Evolutionary conservation across 2,797 vertebrate species (phyloP), one percentile per base, ranked within the genome.

Genomic region (Hypotaenidia okinawae): DNA sequence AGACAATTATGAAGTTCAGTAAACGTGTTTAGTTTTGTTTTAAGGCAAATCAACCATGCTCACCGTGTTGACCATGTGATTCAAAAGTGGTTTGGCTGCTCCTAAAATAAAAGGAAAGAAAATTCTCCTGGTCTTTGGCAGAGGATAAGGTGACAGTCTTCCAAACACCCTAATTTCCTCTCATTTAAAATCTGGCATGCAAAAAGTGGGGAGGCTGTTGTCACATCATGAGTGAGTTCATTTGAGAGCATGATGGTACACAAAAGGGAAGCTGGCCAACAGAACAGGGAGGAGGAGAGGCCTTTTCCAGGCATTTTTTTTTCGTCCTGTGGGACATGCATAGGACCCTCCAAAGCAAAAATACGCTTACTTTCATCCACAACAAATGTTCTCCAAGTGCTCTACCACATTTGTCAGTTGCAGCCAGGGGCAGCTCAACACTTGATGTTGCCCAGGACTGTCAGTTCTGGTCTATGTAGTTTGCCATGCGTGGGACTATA

Each of bases 101-200:
- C 84, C 72, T 45, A 10, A 92, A 81, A 81, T 61, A 74, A 83
- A 58, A 58, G 32, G 41, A 87, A 92, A 95, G 85, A 97, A 97
- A 96, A 92, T 95, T 92, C 84, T 97, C 78, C 87, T 85, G 74
- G 90, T 89, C 89, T 92, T 96, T 96, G 96, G 96, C 96, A 95
- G 79, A 87, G 70, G 59, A 66, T 82, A 74, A 87, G 80, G 92
- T 45, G 76, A 95, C 92, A 93, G 57, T 77, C 84, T 93, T 95
- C 92, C 94, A 94, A 95, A 94, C 82, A 91, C 82, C 74, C 87
- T 83, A 58, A 96, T 91, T 97, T 97, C 94, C 93, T 96, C 90
- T 93, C 22, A 3, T 90, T 86, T 87, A 24, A 95, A 79, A 62
- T n/a, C 89, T 49, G 37, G 86, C 89, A 94, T 96, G 84, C 86